Conservation (phyloP, 2,888 invertebrate species). For the Phania funesta region DNA sequence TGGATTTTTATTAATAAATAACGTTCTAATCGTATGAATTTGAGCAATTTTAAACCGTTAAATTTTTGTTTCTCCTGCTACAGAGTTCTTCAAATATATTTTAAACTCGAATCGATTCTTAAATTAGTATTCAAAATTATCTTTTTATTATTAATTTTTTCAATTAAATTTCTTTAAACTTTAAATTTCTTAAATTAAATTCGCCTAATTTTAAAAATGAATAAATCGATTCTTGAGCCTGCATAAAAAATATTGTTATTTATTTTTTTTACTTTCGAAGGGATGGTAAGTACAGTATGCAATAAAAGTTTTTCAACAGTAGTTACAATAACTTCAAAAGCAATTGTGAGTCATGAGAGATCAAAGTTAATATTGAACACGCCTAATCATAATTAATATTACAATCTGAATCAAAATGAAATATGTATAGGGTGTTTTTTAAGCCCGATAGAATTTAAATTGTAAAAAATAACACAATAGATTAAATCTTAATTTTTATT, state of each 20-base stretch:
- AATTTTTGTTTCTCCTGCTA: neutral
- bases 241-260: neutral
- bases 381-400: too few species aligned
- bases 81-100: neutral
- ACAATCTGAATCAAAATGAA: too few species aligned
- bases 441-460: too few species aligned
- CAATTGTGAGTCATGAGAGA: neutral
- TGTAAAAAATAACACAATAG: too few species aligned
- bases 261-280: neutral
- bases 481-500: too few species aligned
- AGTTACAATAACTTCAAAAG: neutral
- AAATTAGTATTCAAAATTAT: too few species aligned
- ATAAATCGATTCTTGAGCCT: conserved; percentile 33
- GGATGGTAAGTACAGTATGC: conserved; percentile 7
- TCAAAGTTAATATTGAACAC: neutral
- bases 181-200: neutral
- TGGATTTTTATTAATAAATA: too few species aligned
- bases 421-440: too few species aligned
- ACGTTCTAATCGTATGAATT: too few species aligned
- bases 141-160: neutral
- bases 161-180: neutral
- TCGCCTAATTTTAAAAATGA: neutral
- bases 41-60: neutral
- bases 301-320: neutral
- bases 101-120: conserved; percentile 16